A percentile compares a stretch with the other conserved stretches of the same genome.
Conservation (phyloP, 2,888 invertebrate species). For the Pemphredon lugubris region DNA sequence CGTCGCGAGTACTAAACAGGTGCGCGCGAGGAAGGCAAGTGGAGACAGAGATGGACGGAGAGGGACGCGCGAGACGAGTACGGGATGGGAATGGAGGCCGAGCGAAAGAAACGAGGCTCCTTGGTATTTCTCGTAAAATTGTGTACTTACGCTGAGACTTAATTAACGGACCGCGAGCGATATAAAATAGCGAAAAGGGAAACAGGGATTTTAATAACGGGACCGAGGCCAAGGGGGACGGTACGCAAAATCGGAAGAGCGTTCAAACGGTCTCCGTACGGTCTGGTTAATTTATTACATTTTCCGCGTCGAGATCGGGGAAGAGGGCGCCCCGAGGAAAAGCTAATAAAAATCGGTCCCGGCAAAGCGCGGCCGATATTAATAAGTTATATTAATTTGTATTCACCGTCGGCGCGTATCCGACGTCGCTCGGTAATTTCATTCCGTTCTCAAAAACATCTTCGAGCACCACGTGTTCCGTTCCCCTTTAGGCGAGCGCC, state of each 20-base stretch:
- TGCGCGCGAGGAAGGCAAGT: not conserved
- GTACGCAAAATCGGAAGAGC: no score
- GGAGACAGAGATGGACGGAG: constrained; percentile 14
- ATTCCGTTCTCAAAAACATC: constrained; percentile 41
- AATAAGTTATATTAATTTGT: constrained; percentile 7
- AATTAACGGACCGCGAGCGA: constrained; percentile 35
- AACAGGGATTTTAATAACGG: constrained; percentile 23
- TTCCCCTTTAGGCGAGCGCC: constrained; percentile 6
- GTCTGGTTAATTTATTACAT: constrained; percentile 24
- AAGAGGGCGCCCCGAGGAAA: not conserved
- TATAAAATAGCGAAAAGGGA: constrained; percentile 13
- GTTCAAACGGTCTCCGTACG: no score
- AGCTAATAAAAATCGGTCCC: constrained; percentile 11
- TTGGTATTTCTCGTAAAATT: constrained; percentile 38
- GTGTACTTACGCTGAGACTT: constrained; percentile 35
- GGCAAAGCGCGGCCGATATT: not conserved
- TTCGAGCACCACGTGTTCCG: constrained; percentile 11
- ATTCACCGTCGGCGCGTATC: not conserved
- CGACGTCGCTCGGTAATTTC: constrained; percentile 20
- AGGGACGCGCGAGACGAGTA: no score
- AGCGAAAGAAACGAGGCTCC: no score
- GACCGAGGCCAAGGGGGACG: no score
- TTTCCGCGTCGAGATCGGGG: not conserved
- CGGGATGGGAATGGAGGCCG: no score
- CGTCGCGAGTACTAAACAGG: constrained; percentile 5